Conservation (phyloP, 2,113 vertebrate species). For the Colinus virginianus region DNA sequence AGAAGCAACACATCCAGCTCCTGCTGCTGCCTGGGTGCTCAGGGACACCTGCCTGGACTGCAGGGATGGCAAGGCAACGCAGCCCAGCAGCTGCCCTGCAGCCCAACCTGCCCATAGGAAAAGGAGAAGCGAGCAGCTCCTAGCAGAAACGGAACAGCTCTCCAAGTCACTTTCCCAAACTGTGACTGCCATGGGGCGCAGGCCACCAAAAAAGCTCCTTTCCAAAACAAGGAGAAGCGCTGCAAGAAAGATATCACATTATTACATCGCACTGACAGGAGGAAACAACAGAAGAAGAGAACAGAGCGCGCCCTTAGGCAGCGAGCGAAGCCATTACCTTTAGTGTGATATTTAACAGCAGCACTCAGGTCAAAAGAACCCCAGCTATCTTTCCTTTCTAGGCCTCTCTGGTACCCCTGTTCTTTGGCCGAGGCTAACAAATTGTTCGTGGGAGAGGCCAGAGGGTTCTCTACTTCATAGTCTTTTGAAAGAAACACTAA, state of each 20-base stretch:
- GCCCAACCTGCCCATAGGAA: neutral
- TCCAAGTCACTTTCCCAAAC: neutral
- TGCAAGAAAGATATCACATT: neutral
- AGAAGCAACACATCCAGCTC: neutral
- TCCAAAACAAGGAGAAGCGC: neutral
- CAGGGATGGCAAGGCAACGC: neutral
- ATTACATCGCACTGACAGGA: neutral
- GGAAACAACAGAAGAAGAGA: neutral
- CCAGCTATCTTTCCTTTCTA: slow-evolving; percentile 91
- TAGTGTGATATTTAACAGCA: slow-evolving; percentile 98
- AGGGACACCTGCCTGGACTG: neutral
- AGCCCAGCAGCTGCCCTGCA: neutral
- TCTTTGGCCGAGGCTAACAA: slow-evolving; percentile 90
- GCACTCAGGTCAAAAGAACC: slow-evolving; percentile 92
- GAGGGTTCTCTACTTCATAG: slow-evolving; percentile 85
- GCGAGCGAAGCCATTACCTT: slow-evolving; percentile 86
- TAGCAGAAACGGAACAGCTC: neutral
- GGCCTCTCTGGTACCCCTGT: slow-evolving; percentile 88
- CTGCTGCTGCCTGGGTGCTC: neutral
- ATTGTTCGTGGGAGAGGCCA: slow-evolving; percentile 87
- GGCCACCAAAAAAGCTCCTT: neutral
- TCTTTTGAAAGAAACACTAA: slow-evolving; percentile 89
- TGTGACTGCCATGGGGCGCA: neutral
- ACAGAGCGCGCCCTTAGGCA: slow-evolving; percentile 22
- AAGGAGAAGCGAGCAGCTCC: neutral